Percentiles rank a stretch among this genome's conserved stretches.
These are phyloP conservation scores for Gobio occitaniae DNA, from an alignment of 2,797 vertebrate genomes.

Conservation along the genomic window DNA sequence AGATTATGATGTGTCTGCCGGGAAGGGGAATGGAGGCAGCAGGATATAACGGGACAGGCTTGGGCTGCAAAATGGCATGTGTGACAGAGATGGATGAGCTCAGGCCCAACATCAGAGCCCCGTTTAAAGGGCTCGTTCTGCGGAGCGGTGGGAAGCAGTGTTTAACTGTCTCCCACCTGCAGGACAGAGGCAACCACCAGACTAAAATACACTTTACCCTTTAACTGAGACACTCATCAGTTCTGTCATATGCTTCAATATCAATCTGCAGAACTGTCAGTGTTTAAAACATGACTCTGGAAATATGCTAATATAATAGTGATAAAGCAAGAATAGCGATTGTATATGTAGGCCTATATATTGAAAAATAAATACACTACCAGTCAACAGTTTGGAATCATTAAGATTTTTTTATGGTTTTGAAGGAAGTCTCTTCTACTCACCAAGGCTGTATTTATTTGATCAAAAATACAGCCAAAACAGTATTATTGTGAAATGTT, in stretches of 20 bases:
- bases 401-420: no score
- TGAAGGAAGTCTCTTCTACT: no score
- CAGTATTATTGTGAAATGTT: no score
- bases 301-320: slow-evolving; percentile 6
- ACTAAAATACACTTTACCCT: slow-evolving; percentile 39
- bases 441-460: no score
- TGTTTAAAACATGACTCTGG: neutral
- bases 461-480: no score
- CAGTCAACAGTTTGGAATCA: no score
- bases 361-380: neutral
- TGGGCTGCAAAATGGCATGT: slow-evolving; percentile 66
- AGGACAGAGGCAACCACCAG: slow-evolving; percentile 36
- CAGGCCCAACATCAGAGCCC: slow-evolving; percentile 63
- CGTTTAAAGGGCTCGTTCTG: slow-evolving; percentile 52
- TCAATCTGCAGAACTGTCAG: slow-evolving; percentile 25
- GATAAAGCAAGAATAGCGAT: neutral
- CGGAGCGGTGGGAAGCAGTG: slow-evolving; percentile 21
- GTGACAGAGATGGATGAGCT: slow-evolving; percentile 74
- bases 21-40: slow-evolving; percentile 53
- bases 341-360: neutral
- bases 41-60: slow-evolving; percentile 50
- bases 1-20: slow-evolving; percentile 52
- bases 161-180: slow-evolving; percentile 46
- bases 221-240: slow-evolving; percentile 37
- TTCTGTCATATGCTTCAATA: slow-evolving; percentile 28